Evolutionary conservation across 2,113 vertebrate species (phyloP), one percentile per base, ranked within the genome.

Genomic region (Syrrhaptes paradoxus): DNA sequence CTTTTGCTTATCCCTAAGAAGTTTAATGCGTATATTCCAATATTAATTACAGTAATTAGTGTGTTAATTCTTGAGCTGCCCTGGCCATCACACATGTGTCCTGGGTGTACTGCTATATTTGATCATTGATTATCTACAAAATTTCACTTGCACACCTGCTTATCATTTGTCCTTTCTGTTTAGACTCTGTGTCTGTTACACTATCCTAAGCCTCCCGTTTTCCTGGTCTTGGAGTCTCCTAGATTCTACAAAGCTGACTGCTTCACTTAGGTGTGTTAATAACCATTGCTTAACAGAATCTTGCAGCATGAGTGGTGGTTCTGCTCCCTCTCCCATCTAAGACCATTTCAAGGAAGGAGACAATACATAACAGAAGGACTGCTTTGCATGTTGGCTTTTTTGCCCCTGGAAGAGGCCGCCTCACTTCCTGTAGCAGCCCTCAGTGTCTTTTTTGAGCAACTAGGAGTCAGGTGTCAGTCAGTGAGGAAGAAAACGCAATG

Each of bases 21-120:
- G 17, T 43, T 55, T 46, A 13, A 3, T 21, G 3, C 14, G 15
- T 4, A 0, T 52, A 32, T 65, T 52, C 36, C 17, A 16, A 0
- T 68, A 12, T 29, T 46, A 21, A 9, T 54, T 72, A 3, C 4
- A 6, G 17, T 20, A 26, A 25, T 71, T 5, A 11, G 4, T 3
- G 4, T 59, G 38, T 63, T 90, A 26, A 4, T 57, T 32, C 72
- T 82, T 48, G n/a, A 28, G 32, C 21, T 32, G 68, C 9, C 1
- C 8, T 22, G 29, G 14, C 24, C 17, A 8, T 38, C 7, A 2
- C 8, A 1, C 4, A 17, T 26, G 17, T 70, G 12, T 59, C 32
- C 24, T 43, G 25, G 7, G 0, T 48, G 1, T 48, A 46, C 38
- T 17, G 22, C 36, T 3, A 0, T 70, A 20, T 54, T 57, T 15